Percentiles rank a stretch among this genome's conserved stretches.
Evolutionary conservation across 2,797 vertebrate genomes (phyloP).

Genomic region (Cottoperca gobio): DNA sequence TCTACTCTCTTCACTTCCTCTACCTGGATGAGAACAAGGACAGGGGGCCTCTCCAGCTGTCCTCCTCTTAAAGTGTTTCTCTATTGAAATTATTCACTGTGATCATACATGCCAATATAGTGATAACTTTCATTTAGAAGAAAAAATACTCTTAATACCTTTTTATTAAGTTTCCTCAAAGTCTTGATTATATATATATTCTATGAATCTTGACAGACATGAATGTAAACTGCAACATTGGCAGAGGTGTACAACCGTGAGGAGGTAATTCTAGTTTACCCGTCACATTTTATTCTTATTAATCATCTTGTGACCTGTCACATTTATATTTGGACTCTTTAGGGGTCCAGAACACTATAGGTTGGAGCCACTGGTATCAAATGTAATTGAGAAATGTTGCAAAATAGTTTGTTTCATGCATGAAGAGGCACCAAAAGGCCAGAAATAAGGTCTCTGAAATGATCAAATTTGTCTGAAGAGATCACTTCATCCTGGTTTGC

Average conservation of each 20-base stretch:
- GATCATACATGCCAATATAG: neutral
- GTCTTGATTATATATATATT: neutral
- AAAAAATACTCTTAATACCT: neutral
- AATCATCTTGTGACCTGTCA: neutral
- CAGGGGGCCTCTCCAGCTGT: too few species aligned
- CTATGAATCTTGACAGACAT: neutral
- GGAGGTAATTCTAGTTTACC: too few species aligned
- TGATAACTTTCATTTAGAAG: neutral
- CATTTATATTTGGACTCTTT: neutral
- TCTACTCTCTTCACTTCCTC: neutral
- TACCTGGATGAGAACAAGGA: neutral
- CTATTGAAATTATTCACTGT: too few species aligned
- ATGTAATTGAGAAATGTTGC: neutral
- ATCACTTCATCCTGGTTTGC: neutral
- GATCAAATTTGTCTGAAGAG: neutral
- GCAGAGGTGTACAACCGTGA: too few species aligned
- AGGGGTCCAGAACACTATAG: neutral
- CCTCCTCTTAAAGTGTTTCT: too few species aligned
- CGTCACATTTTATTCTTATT: neutral
- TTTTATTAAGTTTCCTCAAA: neutral
- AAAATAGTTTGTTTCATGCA: neutral
- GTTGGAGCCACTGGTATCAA: neutral
- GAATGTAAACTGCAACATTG: too few species aligned
- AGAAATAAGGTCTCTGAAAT: neutral
- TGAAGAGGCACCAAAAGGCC: neutral